Evolutionary conservation across 37 sponge, comb jelly and placozoan species (phyloP).

Genomic region (Amphimedon queenslandica): DNA sequence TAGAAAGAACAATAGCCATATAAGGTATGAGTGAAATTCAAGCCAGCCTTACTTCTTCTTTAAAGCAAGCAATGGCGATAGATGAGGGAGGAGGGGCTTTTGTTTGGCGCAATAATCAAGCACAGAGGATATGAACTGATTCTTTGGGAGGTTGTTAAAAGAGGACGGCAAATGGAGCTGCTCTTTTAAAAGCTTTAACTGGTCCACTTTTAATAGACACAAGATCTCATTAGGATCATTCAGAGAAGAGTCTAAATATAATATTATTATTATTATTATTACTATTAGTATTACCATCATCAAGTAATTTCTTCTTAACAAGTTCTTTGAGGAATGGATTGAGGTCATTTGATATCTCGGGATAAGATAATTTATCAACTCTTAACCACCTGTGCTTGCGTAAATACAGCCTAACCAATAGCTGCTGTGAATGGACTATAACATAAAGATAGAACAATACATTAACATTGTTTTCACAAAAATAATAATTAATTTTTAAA

Average conservation of each 20-base stretch:
- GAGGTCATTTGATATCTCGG: conserved; percentile 43
- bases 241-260: conserved; percentile 31
- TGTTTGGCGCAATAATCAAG: conserved; percentile 42
- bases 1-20: too few species aligned
- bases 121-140: conserved; percentile 25
- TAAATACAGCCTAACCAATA: conserved; percentile 69
- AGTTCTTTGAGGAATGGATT: conserved; percentile 11
- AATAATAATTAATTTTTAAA: too few species aligned
- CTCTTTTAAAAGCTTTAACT: conserved; percentile 55
- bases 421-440: conserved; percentile 50
- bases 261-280: conserved; percentile 3
- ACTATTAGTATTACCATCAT: conserved; percentile 28
- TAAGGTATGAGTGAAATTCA: too few species aligned
- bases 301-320: conserved; percentile 22
- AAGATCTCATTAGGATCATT: conserved; percentile 32
- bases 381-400: conserved; percentile 64
- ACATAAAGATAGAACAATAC: neutral
- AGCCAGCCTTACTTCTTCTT: conserved; percentile 40
- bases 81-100: conserved; percentile 45
- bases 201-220: conserved; percentile 28
- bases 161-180: conserved; percentile 41
- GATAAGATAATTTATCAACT: conserved; percentile 27
- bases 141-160: conserved; percentile 8
- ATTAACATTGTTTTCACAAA: too few species aligned
- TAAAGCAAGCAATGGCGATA: neutral